Evolutionary conservation across 2,797 vertebrate species (phyloP).

Genomic region (Varecia variegata): DNA sequence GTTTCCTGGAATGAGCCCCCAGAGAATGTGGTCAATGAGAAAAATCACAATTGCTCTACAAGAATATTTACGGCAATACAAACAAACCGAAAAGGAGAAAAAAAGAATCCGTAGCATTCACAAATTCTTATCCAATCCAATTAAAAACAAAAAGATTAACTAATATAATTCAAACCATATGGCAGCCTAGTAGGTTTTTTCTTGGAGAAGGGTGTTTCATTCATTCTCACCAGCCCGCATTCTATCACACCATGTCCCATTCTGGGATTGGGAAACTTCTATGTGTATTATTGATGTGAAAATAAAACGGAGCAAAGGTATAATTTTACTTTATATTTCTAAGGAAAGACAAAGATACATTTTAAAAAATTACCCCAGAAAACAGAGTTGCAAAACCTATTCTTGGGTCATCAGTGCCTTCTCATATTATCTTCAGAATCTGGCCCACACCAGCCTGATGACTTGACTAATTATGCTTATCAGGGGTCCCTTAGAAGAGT

Average conservation of each 20-base stretch:
- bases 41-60: not conserved
- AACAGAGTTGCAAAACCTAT: not conserved
- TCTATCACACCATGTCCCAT: not conserved
- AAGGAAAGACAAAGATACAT: not conserved
- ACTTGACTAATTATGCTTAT: not conserved
- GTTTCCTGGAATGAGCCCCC: not conserved
- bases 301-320: not conserved
- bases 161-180: constrained; percentile 33
- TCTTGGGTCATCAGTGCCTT: not conserved
- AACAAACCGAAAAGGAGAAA: constrained; percentile 17
- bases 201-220: not conserved
- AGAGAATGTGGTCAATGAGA: not conserved
- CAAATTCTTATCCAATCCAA: not conserved
- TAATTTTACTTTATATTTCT: not conserved
- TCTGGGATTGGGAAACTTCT: not conserved
- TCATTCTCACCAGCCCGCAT: not conserved
- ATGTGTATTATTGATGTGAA: not conserved
- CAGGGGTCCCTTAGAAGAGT: not conserved
- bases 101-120: not conserved
- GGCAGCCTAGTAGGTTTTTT: constrained; percentile 27
- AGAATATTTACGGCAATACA: not conserved
- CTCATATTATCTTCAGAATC: not conserved
- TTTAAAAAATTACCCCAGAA: not conserved
- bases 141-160: constrained; percentile 16
- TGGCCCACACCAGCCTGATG: not conserved